Base-by-base conservation (phyloP, 2,888 invertebrate species). In the Azorinus chamasolen region DNA sequence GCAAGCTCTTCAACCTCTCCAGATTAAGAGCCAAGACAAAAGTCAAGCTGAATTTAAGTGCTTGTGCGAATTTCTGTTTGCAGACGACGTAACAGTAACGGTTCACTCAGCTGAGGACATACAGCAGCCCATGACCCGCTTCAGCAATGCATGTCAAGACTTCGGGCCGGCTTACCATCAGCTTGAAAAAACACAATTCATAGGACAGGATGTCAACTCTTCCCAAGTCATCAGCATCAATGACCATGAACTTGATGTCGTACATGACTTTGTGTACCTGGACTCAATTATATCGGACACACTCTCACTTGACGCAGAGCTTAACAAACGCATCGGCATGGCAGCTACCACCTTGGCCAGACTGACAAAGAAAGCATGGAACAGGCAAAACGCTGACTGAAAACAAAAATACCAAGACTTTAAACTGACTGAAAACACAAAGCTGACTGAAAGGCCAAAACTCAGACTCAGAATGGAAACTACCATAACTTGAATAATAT, bases 111-210 rank as follows among this genome's bases (percentile, higher is more conserved):
- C 50, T 14, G 53, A 69, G 22, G 53, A 18, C 18, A 48, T 63
- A 1, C 62, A 71, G 32, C 6, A 16, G 14, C 71, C 48, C n/a
- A 45, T 61, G 37, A 27, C 43, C 58, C 2, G 46, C 18, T 70
- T 63, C 39, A 41, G 57, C 14, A n/a, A n/a, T n/a, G n/a, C n/a
- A n/a, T n/a, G n/a, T n/a, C n/a, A n/a, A n/a, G n/a, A n/a, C n/a
- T 70, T 75, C 24, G 45, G 65, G 4, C 59, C 71, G 4, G 65
- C 64, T 20, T 64, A 59, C 50, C 71, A 65, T 43, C 22, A 48
- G 48, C 45, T 16, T 59, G 71, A 70, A 32, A 65, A 59, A 25
- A 72, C 64, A 5, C 8, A 55, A 0, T 20, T 55, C 14, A 32
- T 55, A 37, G 27, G 62, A 5, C 57, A 55, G 27, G 25, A 32